Evolutionary conservation across 2,113 vertebrate genomes (phyloP), one percentile per base, ranked within the genome.

Genomic region (Prinia subflava): DNA sequence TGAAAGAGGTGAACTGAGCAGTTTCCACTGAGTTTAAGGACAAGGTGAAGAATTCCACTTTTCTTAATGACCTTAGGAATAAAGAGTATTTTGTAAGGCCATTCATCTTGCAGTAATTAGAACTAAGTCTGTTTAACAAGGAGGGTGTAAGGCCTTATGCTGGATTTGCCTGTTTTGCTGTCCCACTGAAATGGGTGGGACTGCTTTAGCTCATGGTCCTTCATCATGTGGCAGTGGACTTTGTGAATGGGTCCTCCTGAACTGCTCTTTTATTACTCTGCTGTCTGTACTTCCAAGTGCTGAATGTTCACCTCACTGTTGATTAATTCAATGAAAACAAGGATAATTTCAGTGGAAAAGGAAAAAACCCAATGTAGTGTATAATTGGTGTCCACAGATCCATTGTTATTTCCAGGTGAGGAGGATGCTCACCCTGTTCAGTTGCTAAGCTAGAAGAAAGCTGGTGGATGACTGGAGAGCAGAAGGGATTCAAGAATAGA

Each of bases 11-110:
- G 89, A 87, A 70, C 55, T 63, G 93, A 89, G 62, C 73, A 83
- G n/a, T 75, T 96, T 94, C 90, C 56, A 53, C 67, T 81, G 79
- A 89, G 88, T 92, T 89, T 89, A 83, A 88, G 79, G 60, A 93
- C 75, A 97, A 94, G 60, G 83, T 78, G 88, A 92, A 71, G 65
- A 74, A 83, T 94, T 93, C 47, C 53, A 57, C 68, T 83, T 94
- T 88, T 50, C 64, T 73, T 83, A 95, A 76, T 24, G 76, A 93
- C 73, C 55, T 86, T 86, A 63, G 18, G 50, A 70, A 68, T 67
- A 88, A 90, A 89, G 62, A 59, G n/a, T 68, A 50, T 82, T 92
- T 90, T 84, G 10, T 77, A 49, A 85, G 64, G 47, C 75, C 75
- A 60, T 83, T 62, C 35, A 73, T 83, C 74, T 87, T 83, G 20